Percentiles rank a stretch among this genome's conserved stretches.
phyloP scores from a whole-genome alignment of 2,888 invertebrate species.

The Scaptomyza tumidula region DNA sequence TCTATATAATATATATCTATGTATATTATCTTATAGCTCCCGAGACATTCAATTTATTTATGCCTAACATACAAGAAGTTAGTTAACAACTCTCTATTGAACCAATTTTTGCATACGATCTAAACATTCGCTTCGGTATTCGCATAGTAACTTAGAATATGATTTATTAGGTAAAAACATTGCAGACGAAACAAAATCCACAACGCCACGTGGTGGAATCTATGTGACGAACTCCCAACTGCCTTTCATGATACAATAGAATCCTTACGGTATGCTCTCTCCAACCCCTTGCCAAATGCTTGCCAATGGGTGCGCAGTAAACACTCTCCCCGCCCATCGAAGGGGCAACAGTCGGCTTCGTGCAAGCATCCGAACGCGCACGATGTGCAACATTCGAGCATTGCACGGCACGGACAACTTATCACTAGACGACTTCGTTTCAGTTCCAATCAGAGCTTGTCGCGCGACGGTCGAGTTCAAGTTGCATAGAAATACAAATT shows the following conservation, averaged over 20 bases:
- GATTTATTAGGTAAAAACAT: slow-evolving; percentile 2
- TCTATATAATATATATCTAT: too few species aligned
- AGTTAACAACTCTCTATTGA: not conserved
- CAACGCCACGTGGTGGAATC: slow-evolving; percentile 77
- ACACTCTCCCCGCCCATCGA: slow-evolving; percentile 44
- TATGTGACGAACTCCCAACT: slow-evolving; percentile 36
- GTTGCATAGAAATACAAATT: slow-evolving; percentile 4
- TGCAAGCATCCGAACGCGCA: slow-evolving; percentile 29
- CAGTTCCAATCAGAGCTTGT: slow-evolving; percentile 81
- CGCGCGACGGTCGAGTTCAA: slow-evolving; percentile 65
- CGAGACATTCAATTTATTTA: not conserved
- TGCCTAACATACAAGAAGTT: not conserved
- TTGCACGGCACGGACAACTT: slow-evolving; percentile 36
- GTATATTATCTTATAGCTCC: too few species aligned
- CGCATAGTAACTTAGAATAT: slow-evolving; percentile 1
- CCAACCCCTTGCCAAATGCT: slow-evolving; percentile 46
- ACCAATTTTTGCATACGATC: not conserved
- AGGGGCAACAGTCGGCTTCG: slow-evolving; percentile 51
- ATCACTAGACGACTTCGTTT: slow-evolving; percentile 61
- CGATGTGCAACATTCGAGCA: slow-evolving; percentile 30
- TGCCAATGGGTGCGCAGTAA: slow-evolving; percentile 70
- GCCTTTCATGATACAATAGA: slow-evolving; percentile 11
- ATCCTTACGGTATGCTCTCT: slow-evolving; percentile 33
- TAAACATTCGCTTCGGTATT: not conserved
- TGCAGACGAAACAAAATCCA: slow-evolving; percentile 23